Base-by-base conservation (phyloP, 92 coral and sea anemone genomes). In the Bergia sp. region DNA sequence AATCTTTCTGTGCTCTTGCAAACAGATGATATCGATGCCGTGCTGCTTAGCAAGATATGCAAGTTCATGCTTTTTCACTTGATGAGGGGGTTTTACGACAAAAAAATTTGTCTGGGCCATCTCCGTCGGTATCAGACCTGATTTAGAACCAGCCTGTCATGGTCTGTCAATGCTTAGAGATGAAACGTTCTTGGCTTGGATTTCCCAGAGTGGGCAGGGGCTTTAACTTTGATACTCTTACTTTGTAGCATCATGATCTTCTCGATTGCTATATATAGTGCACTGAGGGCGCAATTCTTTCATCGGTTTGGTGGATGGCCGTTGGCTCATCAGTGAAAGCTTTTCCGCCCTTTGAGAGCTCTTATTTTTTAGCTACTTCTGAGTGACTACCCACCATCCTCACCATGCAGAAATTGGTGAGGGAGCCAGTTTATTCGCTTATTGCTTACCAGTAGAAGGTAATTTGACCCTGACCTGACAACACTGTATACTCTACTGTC, bases 341-440 rank as follows among this genome's bases (percentile, higher is more conserved):
- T 86, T 53, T 16, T 72, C 66, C 88, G 45, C 88, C 88, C 88
- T 85, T 85, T 85, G 64, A 73, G 81, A 73, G 88, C 79, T 85
- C 88, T 85, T 85, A 81, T 71, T 85, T 85, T 85, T 85, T 42
- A 53, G 29, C 29, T 72, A 40, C 81, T 85, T 81, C 79, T 66
- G 71, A 81, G 57, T 85, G 88, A 72, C 88, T 44, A 86, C 89
- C 89, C 82, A 86, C 89, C 82, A 82, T 71, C 73, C 89, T 45
- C 89, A 86, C 89, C 89, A 53, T 82, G 39, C 21, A 0, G 39
- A 47, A 16, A 73, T 82, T 55, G 39, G 89, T 73, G 89, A 89
- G 91, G 91, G 77, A 47, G 91, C 80, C 84, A 89, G 92, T 85
- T 76, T 38, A 89, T 79, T 85, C 85, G 79, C 69, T 86, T 29